Conservation (phyloP, 1,140 invertebrate genomes). For the Muscidifurax raptorellus region DNA sequence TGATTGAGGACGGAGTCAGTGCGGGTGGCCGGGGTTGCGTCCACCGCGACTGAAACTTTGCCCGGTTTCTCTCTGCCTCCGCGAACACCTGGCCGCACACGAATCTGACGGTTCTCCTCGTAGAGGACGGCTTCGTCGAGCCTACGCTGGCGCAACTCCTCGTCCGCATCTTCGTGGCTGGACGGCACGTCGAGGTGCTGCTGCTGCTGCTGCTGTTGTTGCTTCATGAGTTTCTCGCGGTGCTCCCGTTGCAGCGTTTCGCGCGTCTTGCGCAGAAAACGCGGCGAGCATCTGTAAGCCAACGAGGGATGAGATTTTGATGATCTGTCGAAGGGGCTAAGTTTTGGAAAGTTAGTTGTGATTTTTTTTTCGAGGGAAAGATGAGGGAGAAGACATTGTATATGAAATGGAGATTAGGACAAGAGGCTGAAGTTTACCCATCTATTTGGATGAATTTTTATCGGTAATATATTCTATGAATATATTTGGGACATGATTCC, state of each 20-base stretch:
- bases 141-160: not conserved
- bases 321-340: not conserved
- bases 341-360: no score
- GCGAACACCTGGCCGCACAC: not conserved
- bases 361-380: no score
- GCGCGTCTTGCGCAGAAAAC: constrained; percentile 76
- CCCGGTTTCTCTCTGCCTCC: constrained; percentile 66
- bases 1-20: constrained; percentile 84
- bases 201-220: constrained; percentile 70
- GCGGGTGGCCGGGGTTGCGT: constrained; percentile 83
- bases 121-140: constrained; percentile 58
- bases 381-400: not conserved
- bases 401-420: not conserved
- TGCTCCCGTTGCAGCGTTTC: constrained; percentile 71
- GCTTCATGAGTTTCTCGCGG: constrained; percentile 74
- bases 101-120: constrained; percentile 65
- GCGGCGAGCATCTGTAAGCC: constrained; percentile 79
- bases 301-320: not conserved
- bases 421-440: not conserved
- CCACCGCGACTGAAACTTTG: constrained; percentile 84
- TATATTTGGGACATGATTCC: not conserved
- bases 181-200: constrained; percentile 61
- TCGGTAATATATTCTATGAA: not conserved
- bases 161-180: constrained; percentile 59
- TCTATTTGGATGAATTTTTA: not conserved